Evolutionary conservation across 2,888 invertebrate genomes (phyloP).

Genomic region (Zelleria hepariella): DNA sequence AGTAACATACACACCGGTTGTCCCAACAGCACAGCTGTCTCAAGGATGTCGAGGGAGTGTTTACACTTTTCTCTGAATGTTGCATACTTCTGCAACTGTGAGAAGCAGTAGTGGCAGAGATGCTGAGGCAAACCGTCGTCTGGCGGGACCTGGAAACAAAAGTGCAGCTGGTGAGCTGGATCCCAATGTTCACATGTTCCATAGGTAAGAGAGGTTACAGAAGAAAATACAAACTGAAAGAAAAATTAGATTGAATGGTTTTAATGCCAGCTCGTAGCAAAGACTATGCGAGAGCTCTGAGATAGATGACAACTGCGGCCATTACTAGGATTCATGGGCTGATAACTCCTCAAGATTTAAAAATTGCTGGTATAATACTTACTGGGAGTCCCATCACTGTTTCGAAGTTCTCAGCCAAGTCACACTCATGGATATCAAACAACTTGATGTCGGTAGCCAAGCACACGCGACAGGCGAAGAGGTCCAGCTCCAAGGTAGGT

Average conservation of each 20-base stretch:
- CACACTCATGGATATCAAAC: slow-evolving; percentile 33
- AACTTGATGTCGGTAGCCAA: slow-evolving; percentile 40
- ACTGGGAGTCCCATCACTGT: slow-evolving; percentile 8
- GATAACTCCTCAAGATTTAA: no score
- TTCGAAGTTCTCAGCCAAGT: slow-evolving; percentile 32
- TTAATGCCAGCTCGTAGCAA: no score
- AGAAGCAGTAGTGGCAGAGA: slow-evolving; percentile 33
- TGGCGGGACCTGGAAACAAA: slow-evolving; percentile 19
- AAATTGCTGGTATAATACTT: no score
- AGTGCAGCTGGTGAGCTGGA: no score
- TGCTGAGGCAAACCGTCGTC: slow-evolving; percentile 26
- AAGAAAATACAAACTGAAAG: no score
- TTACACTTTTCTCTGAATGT: slow-evolving; percentile 33
- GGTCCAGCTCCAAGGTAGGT: background rate
- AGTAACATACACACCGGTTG: slow-evolving; percentile 13
- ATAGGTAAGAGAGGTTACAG: no score
- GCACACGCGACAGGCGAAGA: slow-evolving; percentile 40
- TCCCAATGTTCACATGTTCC: no score
- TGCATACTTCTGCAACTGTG: slow-evolving; percentile 24
- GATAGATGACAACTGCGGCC: no score
- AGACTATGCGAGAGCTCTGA: no score
- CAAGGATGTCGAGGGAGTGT: slow-evolving; percentile 24
- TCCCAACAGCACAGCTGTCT: slow-evolving; percentile 15
- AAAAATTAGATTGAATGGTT: no score
- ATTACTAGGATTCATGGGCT: no score